Evolutionary conservation across 2,888 invertebrate genomes (phyloP).

Genomic region (Papilio protenor): DNA sequence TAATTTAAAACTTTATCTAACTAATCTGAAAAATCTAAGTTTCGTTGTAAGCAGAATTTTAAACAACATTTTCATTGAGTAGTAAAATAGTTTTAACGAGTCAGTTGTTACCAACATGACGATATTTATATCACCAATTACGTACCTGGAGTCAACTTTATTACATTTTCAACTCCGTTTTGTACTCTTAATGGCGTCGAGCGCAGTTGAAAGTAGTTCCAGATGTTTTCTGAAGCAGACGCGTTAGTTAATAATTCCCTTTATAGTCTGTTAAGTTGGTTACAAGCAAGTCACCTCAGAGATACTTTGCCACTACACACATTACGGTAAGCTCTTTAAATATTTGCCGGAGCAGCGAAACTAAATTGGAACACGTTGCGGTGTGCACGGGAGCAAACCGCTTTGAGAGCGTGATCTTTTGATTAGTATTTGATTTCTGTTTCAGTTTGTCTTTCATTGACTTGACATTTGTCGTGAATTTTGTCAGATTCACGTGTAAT

Average conservation of each 20-base stretch:
- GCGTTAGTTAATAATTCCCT: constrained; percentile 64
- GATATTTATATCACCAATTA: constrained; percentile 34
- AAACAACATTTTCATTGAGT: constrained; percentile 12
- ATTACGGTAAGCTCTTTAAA: constrained; percentile 47
- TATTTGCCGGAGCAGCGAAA: constrained; percentile 53
- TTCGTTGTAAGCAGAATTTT: constrained; percentile 2
- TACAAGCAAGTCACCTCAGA: constrained; percentile 49
- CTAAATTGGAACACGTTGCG: constrained; percentile 42
- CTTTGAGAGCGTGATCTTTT: constrained; percentile 21
- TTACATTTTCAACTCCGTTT: constrained; percentile 31
- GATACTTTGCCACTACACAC: constrained; percentile 35
- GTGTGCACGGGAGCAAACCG: constrained; percentile 3
- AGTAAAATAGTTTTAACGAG: constrained; percentile 17
- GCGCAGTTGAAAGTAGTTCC: constrained; percentile 46
- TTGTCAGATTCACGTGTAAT: constrained; percentile 2
- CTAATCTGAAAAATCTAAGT: background rate
- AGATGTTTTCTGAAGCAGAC: constrained; percentile 53
- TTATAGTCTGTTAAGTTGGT: constrained; percentile 59
- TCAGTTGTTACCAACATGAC: constrained; percentile 44
- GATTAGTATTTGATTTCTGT: constrained; percentile 25
- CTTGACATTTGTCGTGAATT: constrained; percentile 2
- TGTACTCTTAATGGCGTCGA: constrained; percentile 26
- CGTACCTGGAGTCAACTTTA: constrained; percentile 31
- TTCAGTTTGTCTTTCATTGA: constrained; percentile 10
- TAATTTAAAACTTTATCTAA: constrained; percentile 2